Base-by-base conservation (phyloP, 2,113 vertebrate species). In the Glaucomys volans region DNA sequence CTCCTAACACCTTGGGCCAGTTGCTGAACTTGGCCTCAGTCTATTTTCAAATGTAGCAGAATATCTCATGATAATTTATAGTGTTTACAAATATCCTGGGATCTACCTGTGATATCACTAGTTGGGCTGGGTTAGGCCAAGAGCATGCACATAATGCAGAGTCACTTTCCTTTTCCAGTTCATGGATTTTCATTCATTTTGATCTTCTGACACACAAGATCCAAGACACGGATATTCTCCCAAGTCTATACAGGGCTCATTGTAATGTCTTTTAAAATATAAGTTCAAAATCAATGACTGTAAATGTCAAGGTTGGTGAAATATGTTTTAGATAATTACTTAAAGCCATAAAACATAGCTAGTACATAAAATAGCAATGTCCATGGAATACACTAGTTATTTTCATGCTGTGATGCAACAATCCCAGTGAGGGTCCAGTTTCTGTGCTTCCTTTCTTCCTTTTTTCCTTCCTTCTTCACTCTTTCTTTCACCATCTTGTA, bases 241-340 rank as follows among this genome's bases (percentile, higher is more conserved):
- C 35, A 77, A 64, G 16, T 4, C 35, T 50, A 3, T 50, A 54
- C 12, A 85, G 17, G 64, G 24, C 54, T 66, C 54, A 84, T 42
- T 59, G 87, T n/a, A 20, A 52, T 4, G 42, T 71, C n/a, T 91
- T 90, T 91, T 37, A 80, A 92, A 66, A 85, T 66, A 72, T 32
- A 92, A 72, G 62, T 62, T 66, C 75, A 95, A 90, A 69, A 89
- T 13, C 11, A 52, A 18, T 24, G 22, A 67, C 75, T 62, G 6
- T 50, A 92, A 90, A 89, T n/a, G 22, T 75, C 64, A 52, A 83
- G 2, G 30, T 67, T 81, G n/a, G 5, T 69, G 28, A 94, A 92
- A 76, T 37, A 17, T 14, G n/a, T 64, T 81, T 95, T 44, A 59
- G 22, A 59, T 72, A 26, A 92, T 50, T 69, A 80, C 28, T 54